A percentile compares a stretch with the other conserved stretches of the same genome.
These are phyloP conservation scores for Aphodius sticticus DNA, from an alignment of 2,888 invertebrate genomes.

Conservation along the genomic window DNA sequence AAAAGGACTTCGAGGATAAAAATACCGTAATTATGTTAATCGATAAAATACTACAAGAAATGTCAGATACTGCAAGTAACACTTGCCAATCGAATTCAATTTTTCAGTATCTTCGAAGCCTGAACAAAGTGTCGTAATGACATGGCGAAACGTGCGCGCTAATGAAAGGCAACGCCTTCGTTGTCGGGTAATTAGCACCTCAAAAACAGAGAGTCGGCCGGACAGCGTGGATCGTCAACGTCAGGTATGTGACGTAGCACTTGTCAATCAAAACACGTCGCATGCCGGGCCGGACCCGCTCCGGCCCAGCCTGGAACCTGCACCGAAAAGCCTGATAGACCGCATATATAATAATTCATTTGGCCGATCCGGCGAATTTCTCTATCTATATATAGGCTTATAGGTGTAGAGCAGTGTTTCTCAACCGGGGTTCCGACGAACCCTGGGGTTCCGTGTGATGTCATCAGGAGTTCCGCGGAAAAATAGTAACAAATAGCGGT, in stretches of 20 bases:
- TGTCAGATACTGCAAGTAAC: too few relatives aligned
- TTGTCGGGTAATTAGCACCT: conserved; percentile 4
- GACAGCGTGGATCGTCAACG: neutral
- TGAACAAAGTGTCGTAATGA: neutral
- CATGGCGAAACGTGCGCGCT: neutral
- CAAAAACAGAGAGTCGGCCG: neutral
- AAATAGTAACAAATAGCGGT: too few relatives aligned
- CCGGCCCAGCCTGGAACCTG: neutral
- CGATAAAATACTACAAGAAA: too few relatives aligned
- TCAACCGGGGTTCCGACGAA: too few relatives aligned
- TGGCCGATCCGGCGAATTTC: conserved; percentile 7
- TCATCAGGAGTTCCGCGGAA: too few relatives aligned
- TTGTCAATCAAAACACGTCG: conserved; percentile 23
- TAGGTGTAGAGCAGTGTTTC: too few relatives aligned
- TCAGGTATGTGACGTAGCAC: conserved; percentile 14
- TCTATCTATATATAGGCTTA: neutral
- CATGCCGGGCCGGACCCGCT: neutral
- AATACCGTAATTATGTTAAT: too few relatives aligned
- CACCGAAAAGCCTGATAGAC: conserved; percentile 24
- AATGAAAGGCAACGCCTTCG: neutral
- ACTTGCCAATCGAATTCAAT: too few relatives aligned
- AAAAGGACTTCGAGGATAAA: too few relatives aligned
- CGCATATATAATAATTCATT: conserved; percentile 36
- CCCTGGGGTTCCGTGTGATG: too few relatives aligned
- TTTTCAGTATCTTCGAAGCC: too few relatives aligned